Evolutionary conservation across 2,888 invertebrate genomes (phyloP).

Genomic region (Iphiclides podalirius): DNA sequence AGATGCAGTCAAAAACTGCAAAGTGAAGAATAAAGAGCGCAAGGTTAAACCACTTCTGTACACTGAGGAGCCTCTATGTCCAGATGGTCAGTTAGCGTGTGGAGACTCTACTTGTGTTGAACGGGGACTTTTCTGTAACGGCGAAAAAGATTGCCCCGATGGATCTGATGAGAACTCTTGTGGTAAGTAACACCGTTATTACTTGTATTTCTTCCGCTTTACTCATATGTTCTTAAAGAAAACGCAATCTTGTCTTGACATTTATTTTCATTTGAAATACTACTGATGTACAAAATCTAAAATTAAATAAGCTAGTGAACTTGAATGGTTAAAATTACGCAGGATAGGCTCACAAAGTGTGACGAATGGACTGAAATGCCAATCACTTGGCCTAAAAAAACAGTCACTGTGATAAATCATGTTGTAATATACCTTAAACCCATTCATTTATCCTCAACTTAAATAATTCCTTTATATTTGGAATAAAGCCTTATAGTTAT

Average conservation of each 20-base stretch:
- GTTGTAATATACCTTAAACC: constrained; percentile 44
- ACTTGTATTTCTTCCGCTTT: no score
- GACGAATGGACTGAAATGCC: constrained; percentile 61
- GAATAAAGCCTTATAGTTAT: background rate
- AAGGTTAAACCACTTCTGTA: constrained; percentile 92
- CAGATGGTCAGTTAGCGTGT: constrained; percentile 92
- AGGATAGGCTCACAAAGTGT: constrained; percentile 48
- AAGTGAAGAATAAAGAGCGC: constrained; percentile 92
- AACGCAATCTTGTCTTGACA: no score
- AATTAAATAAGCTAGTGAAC: constrained; percentile 44
- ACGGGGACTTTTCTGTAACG: constrained; percentile 95
- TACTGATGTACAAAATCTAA: constrained; percentile 22
- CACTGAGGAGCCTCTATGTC: constrained; percentile 94
- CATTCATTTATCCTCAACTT: constrained; percentile 42
- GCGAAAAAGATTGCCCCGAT: constrained; percentile 92
- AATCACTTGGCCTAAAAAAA: constrained; percentile 69
- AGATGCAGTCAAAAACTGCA: constrained; percentile 95
- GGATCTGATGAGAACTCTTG: constrained; percentile 95
- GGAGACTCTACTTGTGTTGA: constrained; percentile 93
- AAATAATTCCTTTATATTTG: constrained; percentile 29
- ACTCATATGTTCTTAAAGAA: no score
- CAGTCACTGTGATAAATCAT: constrained; percentile 41
- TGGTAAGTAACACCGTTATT: constrained; percentile 89
- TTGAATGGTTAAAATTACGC: constrained; percentile 43
- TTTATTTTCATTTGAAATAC: no score